These are phyloP conservation scores for Phasia obesa DNA, from an alignment of 2,888 invertebrate species.

Conservation along the genomic window DNA sequence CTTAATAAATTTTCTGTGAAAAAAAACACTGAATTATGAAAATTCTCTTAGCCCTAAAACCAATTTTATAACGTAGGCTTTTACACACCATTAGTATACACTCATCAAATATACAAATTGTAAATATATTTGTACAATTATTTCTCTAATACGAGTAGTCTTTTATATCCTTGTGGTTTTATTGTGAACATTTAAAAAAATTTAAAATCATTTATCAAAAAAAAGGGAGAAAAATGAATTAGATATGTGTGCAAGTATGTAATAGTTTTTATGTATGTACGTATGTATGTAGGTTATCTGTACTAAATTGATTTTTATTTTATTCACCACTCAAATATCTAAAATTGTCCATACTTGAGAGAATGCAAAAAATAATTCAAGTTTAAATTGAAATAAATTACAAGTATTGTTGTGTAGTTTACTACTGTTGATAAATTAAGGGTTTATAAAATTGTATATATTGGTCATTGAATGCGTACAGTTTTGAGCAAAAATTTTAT, in stretches of 20 bases:
- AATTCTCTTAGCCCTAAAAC: background rate
- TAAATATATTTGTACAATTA: constrained; percentile 29
- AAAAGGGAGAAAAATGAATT: constrained; percentile 4
- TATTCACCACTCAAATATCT: constrained; percentile 10
- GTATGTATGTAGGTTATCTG: background rate
- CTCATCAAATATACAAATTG: constrained; percentile 1
- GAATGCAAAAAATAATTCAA: background rate
- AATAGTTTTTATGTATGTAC: background rate
- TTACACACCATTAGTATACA: background rate
- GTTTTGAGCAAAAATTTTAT: too few species aligned
- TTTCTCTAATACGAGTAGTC: constrained; percentile 51
- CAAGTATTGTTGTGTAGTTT: constrained; percentile 1
- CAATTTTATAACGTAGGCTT: background rate
- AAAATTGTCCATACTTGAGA: background rate
- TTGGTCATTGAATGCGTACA: background rate
- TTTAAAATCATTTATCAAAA: constrained; percentile 21
- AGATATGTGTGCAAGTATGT: background rate
- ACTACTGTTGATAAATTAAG: constrained; percentile 6
- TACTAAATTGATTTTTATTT: constrained; percentile 23
- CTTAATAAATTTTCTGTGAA: background rate
- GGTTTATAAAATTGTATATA: background rate
- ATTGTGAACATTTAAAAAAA: constrained; percentile 51
- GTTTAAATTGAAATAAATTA: background rate
- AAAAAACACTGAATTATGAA: background rate
- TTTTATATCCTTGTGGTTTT: constrained; percentile 56